These are phyloP conservation scores for Nansenia antarctica DNA, from an alignment of 2,113 vertebrate species.

Conservation along the genomic window DNA sequence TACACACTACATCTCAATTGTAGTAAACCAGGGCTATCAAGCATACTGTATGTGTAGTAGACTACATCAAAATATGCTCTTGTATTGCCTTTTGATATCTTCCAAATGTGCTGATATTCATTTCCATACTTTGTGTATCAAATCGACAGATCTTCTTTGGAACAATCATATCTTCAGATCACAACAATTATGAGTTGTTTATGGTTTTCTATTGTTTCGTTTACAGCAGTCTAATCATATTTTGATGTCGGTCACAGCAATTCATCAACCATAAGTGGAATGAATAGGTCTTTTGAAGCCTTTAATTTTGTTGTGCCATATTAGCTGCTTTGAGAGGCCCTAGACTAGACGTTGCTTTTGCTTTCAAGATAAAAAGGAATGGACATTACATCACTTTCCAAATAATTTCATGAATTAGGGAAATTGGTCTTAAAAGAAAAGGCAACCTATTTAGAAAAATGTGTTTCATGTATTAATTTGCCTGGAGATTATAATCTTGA, in stretches of 20 bases:
- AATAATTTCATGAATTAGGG: slow-evolving; percentile 71
- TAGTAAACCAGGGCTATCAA: neutral
- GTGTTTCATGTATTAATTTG: slow-evolving; percentile 74
- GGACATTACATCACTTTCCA: slow-evolving; percentile 71
- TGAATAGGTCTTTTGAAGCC: slow-evolving; percentile 65
- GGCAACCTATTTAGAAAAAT: slow-evolving; percentile 64
- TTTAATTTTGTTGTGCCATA: slow-evolving; percentile 71
- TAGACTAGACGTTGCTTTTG: slow-evolving; percentile 62
- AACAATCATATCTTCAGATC: slow-evolving; percentile 40
- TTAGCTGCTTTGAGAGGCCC: slow-evolving; percentile 68
- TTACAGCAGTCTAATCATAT: slow-evolving; percentile 71
- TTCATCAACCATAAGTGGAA: slow-evolving; percentile 66
- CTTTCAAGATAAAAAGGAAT: slow-evolving; percentile 76
- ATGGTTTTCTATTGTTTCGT: slow-evolving; percentile 67
- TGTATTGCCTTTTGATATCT: neutral
- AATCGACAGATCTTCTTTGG: slow-evolving; percentile 58
- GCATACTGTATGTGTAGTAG: neutral
- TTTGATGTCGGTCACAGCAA: slow-evolving; percentile 66
- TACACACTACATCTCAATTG: too few species aligned
- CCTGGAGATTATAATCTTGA: slow-evolving; percentile 70
- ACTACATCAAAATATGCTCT: neutral
- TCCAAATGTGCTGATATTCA: neutral
- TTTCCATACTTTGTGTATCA: slow-evolving; percentile 13
- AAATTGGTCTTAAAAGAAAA: slow-evolving; percentile 69
- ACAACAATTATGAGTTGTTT: slow-evolving; percentile 68